These are phyloP conservation scores for Camponotus vicinus DNA, from an alignment of 1,140 invertebrate genomes.

Conservation along the genomic window DNA sequence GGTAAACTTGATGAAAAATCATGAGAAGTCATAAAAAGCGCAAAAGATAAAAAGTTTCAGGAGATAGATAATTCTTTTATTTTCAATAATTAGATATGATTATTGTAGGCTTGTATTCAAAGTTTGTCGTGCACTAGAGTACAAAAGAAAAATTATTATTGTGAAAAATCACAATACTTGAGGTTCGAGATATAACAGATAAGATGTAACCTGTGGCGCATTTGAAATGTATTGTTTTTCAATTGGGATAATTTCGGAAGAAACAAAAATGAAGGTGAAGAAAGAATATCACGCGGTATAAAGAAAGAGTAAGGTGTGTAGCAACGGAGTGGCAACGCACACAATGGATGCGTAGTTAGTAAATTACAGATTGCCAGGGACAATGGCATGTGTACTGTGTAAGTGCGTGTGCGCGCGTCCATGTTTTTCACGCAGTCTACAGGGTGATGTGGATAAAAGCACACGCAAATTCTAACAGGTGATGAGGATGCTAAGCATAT, in stretches of 20 bases:
- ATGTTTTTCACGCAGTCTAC: slow-evolving; percentile 23
- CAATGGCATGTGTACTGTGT: slow-evolving; percentile 70
- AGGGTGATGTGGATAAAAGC: slow-evolving; percentile 7
- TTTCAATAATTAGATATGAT: background rate
- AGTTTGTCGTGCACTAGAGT: background rate
- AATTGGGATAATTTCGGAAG: slow-evolving; percentile 19
- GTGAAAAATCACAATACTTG: background rate
- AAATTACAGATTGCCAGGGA: slow-evolving; percentile 77
- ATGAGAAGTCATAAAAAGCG: background rate
- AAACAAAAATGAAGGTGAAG: background rate
- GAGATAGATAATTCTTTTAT: background rate
- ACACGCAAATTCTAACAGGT: slow-evolving; percentile 15
- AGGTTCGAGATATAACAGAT: slow-evolving; percentile 2
- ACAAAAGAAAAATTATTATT: background rate
- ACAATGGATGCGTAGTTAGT: slow-evolving; percentile 80
- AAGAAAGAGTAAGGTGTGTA: slow-evolving; percentile 68
- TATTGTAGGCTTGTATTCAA: background rate
- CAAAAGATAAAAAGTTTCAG: background rate
- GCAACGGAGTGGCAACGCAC: slow-evolving; percentile 72
- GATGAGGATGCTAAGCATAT: slow-evolving; percentile 13
- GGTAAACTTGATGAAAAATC: background rate
- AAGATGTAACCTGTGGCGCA: background rate
- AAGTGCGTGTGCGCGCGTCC: slow-evolving; percentile 36
- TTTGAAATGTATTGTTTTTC: slow-evolving; percentile 12
- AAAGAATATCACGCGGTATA: slow-evolving; percentile 12